A percentile compares a stretch with the other conserved stretches of the same genome.
Conservation (phyloP, 2,888 invertebrate species). For the Bhutanitis thaidina region DNA sequence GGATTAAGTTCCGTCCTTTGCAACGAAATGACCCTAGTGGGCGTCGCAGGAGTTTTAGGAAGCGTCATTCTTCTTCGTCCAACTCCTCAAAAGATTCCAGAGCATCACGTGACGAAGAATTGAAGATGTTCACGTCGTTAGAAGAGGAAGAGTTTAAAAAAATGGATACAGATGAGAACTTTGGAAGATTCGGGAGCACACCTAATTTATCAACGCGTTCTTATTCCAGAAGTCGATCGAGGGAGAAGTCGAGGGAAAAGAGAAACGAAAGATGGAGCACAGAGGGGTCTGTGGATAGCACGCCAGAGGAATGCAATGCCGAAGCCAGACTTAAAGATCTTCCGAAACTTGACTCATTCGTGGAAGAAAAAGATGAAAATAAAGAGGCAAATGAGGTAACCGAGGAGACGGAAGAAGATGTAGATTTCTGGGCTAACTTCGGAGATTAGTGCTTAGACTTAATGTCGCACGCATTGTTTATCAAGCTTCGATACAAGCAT, state of each 20-base stretch:
- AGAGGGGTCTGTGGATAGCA: slow-evolving; percentile 47
- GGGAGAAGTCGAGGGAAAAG: slow-evolving; percentile 56
- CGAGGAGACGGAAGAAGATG: slow-evolving; percentile 57
- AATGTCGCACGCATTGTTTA: slow-evolving; percentile 47
- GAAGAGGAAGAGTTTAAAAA: slow-evolving; percentile 81
- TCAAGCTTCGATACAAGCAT: slow-evolving; percentile 63
- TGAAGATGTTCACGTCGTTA: slow-evolving; percentile 82
- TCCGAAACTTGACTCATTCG: slow-evolving; percentile 59
- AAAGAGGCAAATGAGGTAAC: slow-evolving; percentile 59
- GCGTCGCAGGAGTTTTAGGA: slow-evolving; percentile 80
- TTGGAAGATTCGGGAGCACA: slow-evolving; percentile 57
- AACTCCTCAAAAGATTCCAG: slow-evolving; percentile 81
- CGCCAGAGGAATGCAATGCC: slow-evolving; percentile 38
- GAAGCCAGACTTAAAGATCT: slow-evolving; percentile 44
- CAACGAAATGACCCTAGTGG: slow-evolving; percentile 82
- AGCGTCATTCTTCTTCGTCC: slow-evolving; percentile 80
- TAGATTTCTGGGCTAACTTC: slow-evolving; percentile 70
- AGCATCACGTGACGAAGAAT: slow-evolving; percentile 82
- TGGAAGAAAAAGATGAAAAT: slow-evolving; percentile 59
- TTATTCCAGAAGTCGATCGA: slow-evolving; percentile 77
- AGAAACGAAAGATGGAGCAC: slow-evolving; percentile 52
- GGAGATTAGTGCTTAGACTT: slow-evolving; percentile 58
- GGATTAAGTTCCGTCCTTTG: slow-evolving; percentile 81
- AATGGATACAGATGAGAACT: slow-evolving; percentile 45
- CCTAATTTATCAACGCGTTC: slow-evolving; percentile 75